Conservation (phyloP, 2,888 invertebrate genomes). For the Stenodema calcarata region DNA sequence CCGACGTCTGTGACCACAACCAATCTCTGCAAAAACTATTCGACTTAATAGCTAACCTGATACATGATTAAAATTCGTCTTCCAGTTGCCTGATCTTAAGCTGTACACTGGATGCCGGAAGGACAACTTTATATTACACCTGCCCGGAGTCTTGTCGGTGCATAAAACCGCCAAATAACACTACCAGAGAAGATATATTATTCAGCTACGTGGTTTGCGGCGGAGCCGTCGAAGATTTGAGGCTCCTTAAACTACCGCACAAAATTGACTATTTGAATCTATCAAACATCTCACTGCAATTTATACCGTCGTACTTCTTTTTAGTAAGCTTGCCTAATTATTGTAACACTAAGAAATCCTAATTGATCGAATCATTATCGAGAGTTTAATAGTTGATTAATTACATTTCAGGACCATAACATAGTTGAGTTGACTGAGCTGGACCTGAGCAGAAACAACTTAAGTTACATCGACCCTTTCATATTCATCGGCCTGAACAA, state of each 20-base stretch:
- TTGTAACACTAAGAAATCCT: too few relatives aligned
- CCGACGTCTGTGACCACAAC: too few relatives aligned
- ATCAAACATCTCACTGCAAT: not conserved
- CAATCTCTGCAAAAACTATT: too few relatives aligned
- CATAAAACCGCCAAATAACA: not conserved
- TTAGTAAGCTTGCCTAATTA: not conserved
- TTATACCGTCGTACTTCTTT: not conserved
- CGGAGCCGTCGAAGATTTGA: not conserved
- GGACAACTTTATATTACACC: not conserved
- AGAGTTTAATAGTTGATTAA: not conserved
- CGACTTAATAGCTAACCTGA: too few relatives aligned
- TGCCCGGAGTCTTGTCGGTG: not conserved
- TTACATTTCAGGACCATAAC: not conserved
- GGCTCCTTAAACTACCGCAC: not conserved
- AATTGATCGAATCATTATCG: too few relatives aligned
- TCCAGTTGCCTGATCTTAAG: not conserved
- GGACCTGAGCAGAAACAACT: not conserved
- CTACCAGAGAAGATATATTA: not conserved
- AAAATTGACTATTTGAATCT: not conserved
- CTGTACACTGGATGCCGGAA: not conserved
- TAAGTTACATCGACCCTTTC: not conserved
- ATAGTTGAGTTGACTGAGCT: not conserved
- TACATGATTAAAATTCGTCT: not conserved
- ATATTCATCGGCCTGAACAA: not conserved
- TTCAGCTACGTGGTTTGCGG: not conserved